Conservation (phyloP, 2,797 vertebrate species). For the Emys orbicularis region DNA sequence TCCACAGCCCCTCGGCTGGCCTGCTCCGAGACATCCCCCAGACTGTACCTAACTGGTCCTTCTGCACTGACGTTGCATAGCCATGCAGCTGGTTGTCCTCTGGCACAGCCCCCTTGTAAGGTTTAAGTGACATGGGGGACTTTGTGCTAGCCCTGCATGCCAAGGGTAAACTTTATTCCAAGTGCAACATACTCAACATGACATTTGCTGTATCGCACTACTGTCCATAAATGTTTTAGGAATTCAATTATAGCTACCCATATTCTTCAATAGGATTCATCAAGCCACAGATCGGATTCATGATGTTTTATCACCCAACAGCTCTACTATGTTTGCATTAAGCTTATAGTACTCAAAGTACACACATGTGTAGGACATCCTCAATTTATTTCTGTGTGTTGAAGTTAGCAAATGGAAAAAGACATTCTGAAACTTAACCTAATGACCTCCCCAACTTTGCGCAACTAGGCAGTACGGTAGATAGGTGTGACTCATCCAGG, state of each 20-base stretch:
- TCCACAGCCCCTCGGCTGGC: not conserved
- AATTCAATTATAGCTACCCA: not conserved
- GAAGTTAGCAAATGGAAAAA: slow-evolving; percentile 74
- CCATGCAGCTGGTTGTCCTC: not conserved
- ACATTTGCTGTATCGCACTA: not conserved
- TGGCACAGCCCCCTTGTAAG: not conserved
- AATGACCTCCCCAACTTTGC: slow-evolving; percentile 65
- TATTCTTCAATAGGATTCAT: not conserved
- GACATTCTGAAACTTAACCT: slow-evolving; percentile 67
- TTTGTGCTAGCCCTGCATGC: not conserved
- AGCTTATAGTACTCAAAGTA: not conserved
- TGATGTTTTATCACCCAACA: not conserved
- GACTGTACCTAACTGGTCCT: not conserved
- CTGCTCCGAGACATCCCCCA: not conserved
- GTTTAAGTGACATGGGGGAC: not conserved
- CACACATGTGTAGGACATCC: not conserved
- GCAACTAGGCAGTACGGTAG: slow-evolving; percentile 54
- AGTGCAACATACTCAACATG: not conserved
- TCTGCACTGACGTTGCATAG: not conserved
- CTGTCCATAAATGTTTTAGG: not conserved
- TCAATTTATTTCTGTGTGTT: not conserved
- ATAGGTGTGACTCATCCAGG: slow-evolving; percentile 67
- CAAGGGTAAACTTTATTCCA: not conserved
- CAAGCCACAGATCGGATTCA: not conserved
- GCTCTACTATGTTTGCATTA: not conserved